Conservation (phyloP, 2,888 invertebrate genomes). For the Caenorhabditis uteleia region DNA sequence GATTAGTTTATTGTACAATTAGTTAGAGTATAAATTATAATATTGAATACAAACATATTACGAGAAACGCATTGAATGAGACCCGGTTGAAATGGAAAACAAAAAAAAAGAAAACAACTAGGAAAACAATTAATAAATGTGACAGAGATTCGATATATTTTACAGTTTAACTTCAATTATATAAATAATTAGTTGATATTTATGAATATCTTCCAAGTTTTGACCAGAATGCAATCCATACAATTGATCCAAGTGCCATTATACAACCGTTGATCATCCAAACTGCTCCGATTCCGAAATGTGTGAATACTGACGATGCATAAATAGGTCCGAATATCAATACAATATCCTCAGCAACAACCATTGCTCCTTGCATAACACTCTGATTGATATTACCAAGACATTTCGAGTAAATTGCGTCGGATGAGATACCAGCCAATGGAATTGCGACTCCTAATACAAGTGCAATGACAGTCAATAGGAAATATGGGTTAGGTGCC, state of each 20-base stretch:
- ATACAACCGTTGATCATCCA: conserved; percentile 42
- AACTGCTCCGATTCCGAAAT: conserved; percentile 31
- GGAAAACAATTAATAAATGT: too few relatives aligned
- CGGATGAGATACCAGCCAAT: conserved; percentile 35
- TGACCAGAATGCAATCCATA: conserved; percentile 31
- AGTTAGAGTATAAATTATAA: too few relatives aligned
- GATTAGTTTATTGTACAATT: too few relatives aligned
- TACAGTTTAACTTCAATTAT: too few relatives aligned
- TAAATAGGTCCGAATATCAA: conserved; percentile 36
- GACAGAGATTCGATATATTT: too few relatives aligned
- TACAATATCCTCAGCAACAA: conserved; percentile 36
- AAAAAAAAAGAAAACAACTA: too few relatives aligned
- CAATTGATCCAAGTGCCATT: conserved; percentile 22
- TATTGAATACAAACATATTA: too few relatives aligned
- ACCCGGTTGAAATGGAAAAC: too few relatives aligned
- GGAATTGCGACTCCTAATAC: conserved; percentile 51
- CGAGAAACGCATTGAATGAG: too few relatives aligned
- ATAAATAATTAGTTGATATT: conserved; percentile 1
- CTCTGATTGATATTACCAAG: conserved; percentile 38
- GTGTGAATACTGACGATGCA: conserved; percentile 37
- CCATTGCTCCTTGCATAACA: conserved; percentile 42
- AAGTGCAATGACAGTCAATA: conserved; percentile 34
- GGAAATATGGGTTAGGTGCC: conserved; percentile 21
- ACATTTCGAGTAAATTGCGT: conserved; percentile 46
- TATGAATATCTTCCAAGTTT: conserved; percentile 27